These are phyloP conservation scores for Chaetorhynchus papuensis DNA, from an alignment of 2,113 vertebrate genomes.

Conservation along the genomic window DNA sequence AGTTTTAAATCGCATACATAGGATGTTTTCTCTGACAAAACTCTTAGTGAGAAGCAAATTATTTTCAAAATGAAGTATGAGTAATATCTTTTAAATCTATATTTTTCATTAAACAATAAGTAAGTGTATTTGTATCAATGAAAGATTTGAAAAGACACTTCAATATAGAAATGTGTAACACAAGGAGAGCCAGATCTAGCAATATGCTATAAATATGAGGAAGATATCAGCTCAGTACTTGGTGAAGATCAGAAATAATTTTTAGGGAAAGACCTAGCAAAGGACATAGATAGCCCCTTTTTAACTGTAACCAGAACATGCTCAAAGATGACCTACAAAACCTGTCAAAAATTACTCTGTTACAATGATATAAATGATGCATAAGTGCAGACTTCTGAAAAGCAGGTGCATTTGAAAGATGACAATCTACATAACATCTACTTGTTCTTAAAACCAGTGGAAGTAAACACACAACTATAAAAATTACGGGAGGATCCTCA, in stretches of 20 bases:
- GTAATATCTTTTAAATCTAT: neutral
- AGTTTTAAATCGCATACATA: neutral
- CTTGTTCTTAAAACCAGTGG: too few species aligned
- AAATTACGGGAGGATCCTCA: neutral
- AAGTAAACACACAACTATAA: neutral
- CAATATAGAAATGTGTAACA: neutral
- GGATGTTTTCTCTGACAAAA: neutral
- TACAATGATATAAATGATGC: neutral
- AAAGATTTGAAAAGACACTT: neutral
- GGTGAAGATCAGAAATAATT: neutral
- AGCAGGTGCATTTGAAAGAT: neutral
- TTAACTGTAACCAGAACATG: neutral
- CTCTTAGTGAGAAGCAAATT: neutral
- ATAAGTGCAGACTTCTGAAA: neutral
- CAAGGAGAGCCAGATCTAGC: neutral
- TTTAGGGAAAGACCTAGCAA: neutral
- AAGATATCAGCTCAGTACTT: neutral
- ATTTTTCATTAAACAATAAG: neutral
- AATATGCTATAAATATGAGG: neutral
- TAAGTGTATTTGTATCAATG: neutral
- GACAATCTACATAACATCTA: neutral
- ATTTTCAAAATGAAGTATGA: neutral
- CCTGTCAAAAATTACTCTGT: fast-evolving
- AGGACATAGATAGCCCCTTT: neutral
- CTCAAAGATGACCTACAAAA: neutral